Conservation (phyloP, 1,140 invertebrate genomes). For the Coptotermes formosanus region DNA sequence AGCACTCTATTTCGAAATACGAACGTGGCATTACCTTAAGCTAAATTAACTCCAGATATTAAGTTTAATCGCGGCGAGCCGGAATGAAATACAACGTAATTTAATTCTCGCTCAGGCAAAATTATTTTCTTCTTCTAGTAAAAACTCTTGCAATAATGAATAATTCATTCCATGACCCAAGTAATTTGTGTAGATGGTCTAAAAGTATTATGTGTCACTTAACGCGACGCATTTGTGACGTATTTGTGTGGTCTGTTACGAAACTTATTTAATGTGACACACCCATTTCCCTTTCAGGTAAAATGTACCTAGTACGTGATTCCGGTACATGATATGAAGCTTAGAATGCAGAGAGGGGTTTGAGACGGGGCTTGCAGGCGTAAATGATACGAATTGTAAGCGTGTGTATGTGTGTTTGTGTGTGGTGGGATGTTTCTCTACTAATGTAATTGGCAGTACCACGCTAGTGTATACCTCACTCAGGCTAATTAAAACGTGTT, state of each 20-base stretch:
- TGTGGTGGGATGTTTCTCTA: neutral
- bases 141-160: too few relatives aligned
- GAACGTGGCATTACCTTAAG: too few relatives aligned
- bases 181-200: too few relatives aligned
- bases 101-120: too few relatives aligned
- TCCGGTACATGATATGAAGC: neutral
- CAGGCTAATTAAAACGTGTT: constrained; percentile 8
- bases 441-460: constrained; percentile 10
- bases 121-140: too few relatives aligned
- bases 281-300: neutral
- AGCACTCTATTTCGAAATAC: too few relatives aligned
- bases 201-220: too few relatives aligned
- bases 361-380: neutral
- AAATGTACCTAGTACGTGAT: neutral
- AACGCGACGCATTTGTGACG: neutral
- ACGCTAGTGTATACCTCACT: neutral
- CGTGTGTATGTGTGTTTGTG: neutral
- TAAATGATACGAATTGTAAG: neutral
- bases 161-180: too few relatives aligned
- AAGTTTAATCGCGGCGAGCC: too few relatives aligned
- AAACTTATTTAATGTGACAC: neutral
- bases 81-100: too few relatives aligned
- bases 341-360: neutral
- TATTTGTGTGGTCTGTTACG: neutral
- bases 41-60: too few relatives aligned